Evolutionary conservation across 2,888 invertebrate species (phyloP), one percentile per base, ranked within the genome.

Genomic region (Aphodius sticticus): DNA sequence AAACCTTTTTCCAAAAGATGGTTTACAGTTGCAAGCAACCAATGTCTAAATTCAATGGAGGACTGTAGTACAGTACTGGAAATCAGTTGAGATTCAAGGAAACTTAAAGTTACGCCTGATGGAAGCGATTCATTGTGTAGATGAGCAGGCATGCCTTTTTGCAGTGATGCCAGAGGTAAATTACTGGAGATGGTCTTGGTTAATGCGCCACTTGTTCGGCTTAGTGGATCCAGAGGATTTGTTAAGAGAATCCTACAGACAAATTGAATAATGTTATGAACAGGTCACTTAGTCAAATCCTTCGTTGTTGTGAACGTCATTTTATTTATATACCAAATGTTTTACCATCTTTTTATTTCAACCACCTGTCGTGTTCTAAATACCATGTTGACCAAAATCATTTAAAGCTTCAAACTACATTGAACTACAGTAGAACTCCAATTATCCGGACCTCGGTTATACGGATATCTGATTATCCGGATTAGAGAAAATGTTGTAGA

Each of bases 31-130:
- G 91, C 87, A 0, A 90, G 85, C 81, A 96, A 87, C 96, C 96
- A 96, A 88, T 95, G 94, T 15, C 92, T 91, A 88, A 95, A 96
- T 89, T 97, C 96, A 1, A 90, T 88, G 0, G 93, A 86, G 4
- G 96, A 95, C 9, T 93, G 91, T 79, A 97, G 90, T 77, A 94
- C 93, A 77, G 92, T 90, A 80, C 95, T 93, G 77, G 94, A 91
- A 36, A 94, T 91, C 80, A 96, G 90, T 87, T 96, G 96, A 83
- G 93, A 92, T 87, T 97, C 96, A 70, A 95, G 89, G 89, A 92
- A 93, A 83, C 92, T 92, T 80, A 92, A 89, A 0, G 90, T 90
- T 69, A 92, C 92, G 71, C 90, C 91, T 9, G 89, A 86, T 37
- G 90, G 89, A 76, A 89, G 82, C 53, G 86, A 86, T 81, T 89